Base-by-base conservation (phyloP, 2,113 vertebrate genomes). In the Pteronura brasiliensis region DNA sequence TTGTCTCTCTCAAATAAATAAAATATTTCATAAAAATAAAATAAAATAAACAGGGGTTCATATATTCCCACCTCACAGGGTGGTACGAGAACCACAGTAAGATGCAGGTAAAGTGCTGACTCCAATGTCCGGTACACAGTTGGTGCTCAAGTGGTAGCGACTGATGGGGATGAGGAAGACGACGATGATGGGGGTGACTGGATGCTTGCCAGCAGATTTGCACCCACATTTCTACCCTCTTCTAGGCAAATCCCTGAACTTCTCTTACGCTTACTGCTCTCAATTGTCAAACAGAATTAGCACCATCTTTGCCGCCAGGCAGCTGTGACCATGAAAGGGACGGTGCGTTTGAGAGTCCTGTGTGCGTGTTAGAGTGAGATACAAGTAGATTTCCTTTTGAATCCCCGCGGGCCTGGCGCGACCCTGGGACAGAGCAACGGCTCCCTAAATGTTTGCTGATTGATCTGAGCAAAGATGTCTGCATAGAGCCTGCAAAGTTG, bases 321-420 rank as follows among this genome's bases (percentile, higher is more conserved):
- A 27, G 31, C 2, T 18, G 31, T 11, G 63, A 20, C 34, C 23
- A 31, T 13, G 31, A 80, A 79, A 65, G n/a, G 61, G 84, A 5
- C 21, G 1, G 0, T 27, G 13, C 31, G 0, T 0, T 13, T 5
- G 44, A 0, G 25, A 8, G 55, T 39, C 11, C 72, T 79, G 14
- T 44, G n/a, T 36, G 1, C 4, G 0, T 8, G 39, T 39, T 42
- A 12, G 47, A 36, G 44, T 9, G 42, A 80, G 85, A 14, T 13
- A 2, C 21, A 7, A n/a, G 31, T 1, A 42, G 11, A 10, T 76
- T 77, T 63, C 63, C 77, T 84, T 69, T 61, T 12, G 14, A 81
- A 47, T 17, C 49, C 15, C 29, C 2, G 0, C 0, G 6, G 31
- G 39, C 71, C 67, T 29, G 12, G 5, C 52, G 18, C 7, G 0